A percentile compares a stretch with the other conserved stretches of the same genome.
These are phyloP conservation scores for Leptopterna dolabrata DNA, from an alignment of 2,888 invertebrate species.

Conservation along the genomic window DNA sequence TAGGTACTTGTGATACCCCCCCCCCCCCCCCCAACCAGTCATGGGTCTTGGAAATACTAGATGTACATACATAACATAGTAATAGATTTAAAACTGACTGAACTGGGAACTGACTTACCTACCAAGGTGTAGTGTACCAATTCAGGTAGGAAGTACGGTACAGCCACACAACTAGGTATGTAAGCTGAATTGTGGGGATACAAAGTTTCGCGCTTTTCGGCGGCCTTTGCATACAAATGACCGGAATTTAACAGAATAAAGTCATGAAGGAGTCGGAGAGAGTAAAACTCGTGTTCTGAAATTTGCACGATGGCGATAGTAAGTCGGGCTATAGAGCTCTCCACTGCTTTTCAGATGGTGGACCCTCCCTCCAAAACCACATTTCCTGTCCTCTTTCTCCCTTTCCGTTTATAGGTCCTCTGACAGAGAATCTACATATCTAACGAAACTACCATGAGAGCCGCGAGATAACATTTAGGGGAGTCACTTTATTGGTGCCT, in stretches of 20 bases:
- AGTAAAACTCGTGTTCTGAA: neutral
- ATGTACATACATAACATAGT: too few relatives aligned
- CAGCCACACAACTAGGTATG: neutral
- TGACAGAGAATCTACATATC: neutral
- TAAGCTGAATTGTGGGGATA: neutral
- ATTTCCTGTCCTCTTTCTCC: conserved; percentile 3
- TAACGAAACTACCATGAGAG: neutral
- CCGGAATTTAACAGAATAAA: neutral
- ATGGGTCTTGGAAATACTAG: too few relatives aligned
- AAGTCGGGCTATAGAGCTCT: neutral
- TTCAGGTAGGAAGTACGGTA: too few relatives aligned
- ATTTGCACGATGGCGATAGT: neutral
- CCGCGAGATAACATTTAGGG: neutral
- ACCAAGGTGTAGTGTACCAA: too few relatives aligned
- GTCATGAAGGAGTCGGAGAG: neutral
- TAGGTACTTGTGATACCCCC: too few relatives aligned
- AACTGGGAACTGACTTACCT: too few relatives aligned
- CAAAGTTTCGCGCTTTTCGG: neutral
- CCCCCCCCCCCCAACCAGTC: too few relatives aligned
- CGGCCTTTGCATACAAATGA: neutral
- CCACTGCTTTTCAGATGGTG: neutral
- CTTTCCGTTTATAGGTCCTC: neutral
- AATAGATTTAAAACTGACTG: too few relatives aligned
- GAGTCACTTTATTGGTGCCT: neutral
- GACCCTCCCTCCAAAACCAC: neutral